These are phyloP conservation scores for Latrodectus elegans DNA, from an alignment of 2,888 invertebrate genomes.

Conservation along the genomic window DNA sequence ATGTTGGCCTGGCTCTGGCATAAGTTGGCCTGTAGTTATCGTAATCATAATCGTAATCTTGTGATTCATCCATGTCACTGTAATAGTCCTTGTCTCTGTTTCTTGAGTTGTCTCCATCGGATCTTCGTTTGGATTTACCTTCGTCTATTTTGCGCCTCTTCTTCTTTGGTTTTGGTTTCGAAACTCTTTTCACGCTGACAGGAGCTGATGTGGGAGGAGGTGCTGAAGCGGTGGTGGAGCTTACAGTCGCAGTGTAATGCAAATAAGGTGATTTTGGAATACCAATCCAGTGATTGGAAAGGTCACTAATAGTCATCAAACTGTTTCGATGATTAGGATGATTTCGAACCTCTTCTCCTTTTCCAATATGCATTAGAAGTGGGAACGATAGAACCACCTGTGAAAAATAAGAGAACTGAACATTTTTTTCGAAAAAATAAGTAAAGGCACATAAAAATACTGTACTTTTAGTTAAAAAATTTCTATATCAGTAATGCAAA, in stretches of 20 bases:
- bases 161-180: slow-evolving; percentile 16
- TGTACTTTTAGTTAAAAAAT: too few relatives aligned
- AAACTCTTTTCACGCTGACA: background rate
- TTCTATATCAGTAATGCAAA: too few relatives aligned
- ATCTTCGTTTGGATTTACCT: slow-evolving; percentile 10
- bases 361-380: too few relatives aligned
- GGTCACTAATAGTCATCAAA: slow-evolving; percentile 34
- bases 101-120: slow-evolving; percentile 2
- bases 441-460: too few relatives aligned
- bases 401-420: background rate
- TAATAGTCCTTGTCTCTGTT: slow-evolving; percentile 18
- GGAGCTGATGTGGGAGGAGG: slow-evolving; percentile 38
- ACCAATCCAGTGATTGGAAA: slow-evolving; percentile 61
- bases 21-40: slow-evolving; percentile 18
- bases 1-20: background rate
- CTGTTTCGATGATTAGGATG: slow-evolving; percentile 48
- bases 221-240: slow-evolving; percentile 1
- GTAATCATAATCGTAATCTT: slow-evolving; percentile 57
- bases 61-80: background rate
- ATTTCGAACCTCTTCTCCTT: slow-evolving; percentile 20
- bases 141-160: background rate
- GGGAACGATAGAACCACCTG: slow-evolving; percentile 8
- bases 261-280: slow-evolving; percentile 52
- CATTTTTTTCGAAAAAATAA: too few relatives aligned
- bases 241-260: slow-evolving; percentile 24